Percentiles rank a stretch among this genome's conserved stretches.
These are phyloP conservation scores for Pantherophis guttatus DNA, from an alignment of 2,113 vertebrate species.

Conservation along the genomic window DNA sequence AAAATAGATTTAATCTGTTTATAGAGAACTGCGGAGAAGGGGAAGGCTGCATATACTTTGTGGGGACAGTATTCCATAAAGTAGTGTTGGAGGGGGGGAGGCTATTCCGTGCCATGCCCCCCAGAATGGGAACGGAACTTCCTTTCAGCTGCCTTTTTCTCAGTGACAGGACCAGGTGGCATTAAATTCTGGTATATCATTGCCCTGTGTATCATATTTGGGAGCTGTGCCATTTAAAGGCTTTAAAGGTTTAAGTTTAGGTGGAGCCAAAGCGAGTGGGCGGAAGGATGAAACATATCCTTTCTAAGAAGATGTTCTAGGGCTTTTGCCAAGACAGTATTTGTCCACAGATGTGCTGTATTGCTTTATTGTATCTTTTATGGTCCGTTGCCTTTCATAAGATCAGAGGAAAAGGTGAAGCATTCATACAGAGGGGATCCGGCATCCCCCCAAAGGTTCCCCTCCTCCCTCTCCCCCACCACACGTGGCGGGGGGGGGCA, in stretches of 20 bases:
- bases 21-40: not conserved
- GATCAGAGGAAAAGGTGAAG: not conserved
- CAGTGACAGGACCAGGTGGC: not conserved
- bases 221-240: not conserved
- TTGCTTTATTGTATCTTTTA: not conserved
- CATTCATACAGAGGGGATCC: not conserved
- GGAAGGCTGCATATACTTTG: not conserved
- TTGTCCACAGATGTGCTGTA: not conserved
- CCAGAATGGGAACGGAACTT: not conserved
- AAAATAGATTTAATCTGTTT: not conserved
- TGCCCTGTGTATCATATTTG: not conserved
- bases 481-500: accelerated
- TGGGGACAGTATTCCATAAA: not conserved
- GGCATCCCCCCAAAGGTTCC: not conserved
- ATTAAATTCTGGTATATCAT: not conserved
- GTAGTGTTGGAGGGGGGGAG: too few species aligned
- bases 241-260: not conserved
- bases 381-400: not conserved
- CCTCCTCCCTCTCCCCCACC: accelerated
- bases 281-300: not conserved
- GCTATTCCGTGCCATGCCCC: not conserved
- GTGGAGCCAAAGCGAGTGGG: not conserved
- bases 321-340: not conserved
- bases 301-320: not conserved
- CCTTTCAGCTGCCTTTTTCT: not conserved